Evolutionary conservation across 2,888 invertebrate genomes (phyloP).

Genomic region (Orchesellides sinensis): DNA sequence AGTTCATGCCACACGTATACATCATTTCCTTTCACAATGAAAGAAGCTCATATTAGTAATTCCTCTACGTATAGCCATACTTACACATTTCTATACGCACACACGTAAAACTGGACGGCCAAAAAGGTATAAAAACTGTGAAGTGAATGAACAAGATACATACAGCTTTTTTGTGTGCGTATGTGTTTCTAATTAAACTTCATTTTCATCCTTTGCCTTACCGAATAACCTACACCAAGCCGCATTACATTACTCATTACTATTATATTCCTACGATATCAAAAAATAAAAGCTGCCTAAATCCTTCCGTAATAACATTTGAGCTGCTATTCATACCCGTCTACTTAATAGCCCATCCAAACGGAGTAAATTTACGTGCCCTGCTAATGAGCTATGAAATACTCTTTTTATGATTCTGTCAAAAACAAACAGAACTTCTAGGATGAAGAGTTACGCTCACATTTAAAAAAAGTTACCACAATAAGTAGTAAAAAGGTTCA

Average conservation of each 20-base stretch:
- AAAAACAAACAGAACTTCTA: slow-evolving; percentile 73
- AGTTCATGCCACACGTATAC: slow-evolving; percentile 5
- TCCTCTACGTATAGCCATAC: slow-evolving; percentile 1
- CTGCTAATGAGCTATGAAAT: slow-evolving; percentile 73
- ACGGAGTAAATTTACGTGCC: slow-evolving; percentile 46
- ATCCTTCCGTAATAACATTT: slow-evolving; percentile 29
- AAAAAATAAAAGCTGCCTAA: slow-evolving; percentile 39
- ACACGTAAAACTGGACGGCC: neutral
- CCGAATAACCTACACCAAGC: slow-evolving; percentile 33
- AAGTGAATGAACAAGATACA: no score
- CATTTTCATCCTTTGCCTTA: slow-evolving; percentile 2
- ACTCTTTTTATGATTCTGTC: slow-evolving; percentile 71
- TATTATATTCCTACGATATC: slow-evolving; percentile 29
- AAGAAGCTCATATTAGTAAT: neutral
- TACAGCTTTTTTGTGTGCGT: no score
- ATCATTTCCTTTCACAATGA: slow-evolving; percentile 11
- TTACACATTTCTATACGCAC: neutral
- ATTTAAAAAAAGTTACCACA: slow-evolving; percentile 42
- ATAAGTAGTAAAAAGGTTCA: slow-evolving; percentile 45
- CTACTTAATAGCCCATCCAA: slow-evolving; percentile 10
- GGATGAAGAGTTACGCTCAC: slow-evolving; percentile 68
- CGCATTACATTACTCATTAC: slow-evolving; percentile 26
- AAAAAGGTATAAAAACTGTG: no score
- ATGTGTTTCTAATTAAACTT: no score
- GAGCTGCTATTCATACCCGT: neutral